These are phyloP conservation scores for Petrocephalus zakoni DNA, from an alignment of 2,113 vertebrate species.

Conservation along the genomic window DNA sequence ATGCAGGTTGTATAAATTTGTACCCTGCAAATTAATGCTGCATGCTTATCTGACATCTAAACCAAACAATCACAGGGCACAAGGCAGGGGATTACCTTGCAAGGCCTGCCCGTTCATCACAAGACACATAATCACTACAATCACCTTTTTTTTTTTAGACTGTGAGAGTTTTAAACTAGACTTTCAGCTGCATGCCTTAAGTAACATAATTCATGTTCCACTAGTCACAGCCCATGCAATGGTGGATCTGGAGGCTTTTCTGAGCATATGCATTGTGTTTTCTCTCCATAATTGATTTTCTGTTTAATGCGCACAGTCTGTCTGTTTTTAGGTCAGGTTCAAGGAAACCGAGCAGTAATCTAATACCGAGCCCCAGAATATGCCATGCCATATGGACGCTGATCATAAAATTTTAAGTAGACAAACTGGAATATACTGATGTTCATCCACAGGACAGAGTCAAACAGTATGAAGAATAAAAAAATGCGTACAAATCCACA, in stretches of 20 bases:
- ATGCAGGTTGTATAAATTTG: not conserved
- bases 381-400: constrained; percentile 65
- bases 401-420: constrained; percentile 56
- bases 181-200: not conserved
- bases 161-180: not conserved
- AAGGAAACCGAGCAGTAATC: not conserved
- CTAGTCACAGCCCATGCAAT: not conserved
- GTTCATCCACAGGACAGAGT: constrained; percentile 70
- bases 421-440: constrained; percentile 82
- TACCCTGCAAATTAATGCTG: not conserved
- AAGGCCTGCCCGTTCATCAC: not conserved
- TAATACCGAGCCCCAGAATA: constrained; percentile 72
- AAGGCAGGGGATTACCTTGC: not conserved
- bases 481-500: constrained; percentile 6
- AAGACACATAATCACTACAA: not conserved
- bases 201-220: not conserved
- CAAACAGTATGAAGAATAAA: not conserved
- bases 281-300: not conserved
- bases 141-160: not conserved
- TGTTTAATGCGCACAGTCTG: not conserved
- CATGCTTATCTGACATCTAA: not conserved
- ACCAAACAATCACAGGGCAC: not conserved
- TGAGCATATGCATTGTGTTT: not conserved
- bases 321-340: not conserved
- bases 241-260: not conserved